phyloP scores from a whole-genome alignment of 2,113 vertebrate species.

The Gobiocypris rarus region DNA sequence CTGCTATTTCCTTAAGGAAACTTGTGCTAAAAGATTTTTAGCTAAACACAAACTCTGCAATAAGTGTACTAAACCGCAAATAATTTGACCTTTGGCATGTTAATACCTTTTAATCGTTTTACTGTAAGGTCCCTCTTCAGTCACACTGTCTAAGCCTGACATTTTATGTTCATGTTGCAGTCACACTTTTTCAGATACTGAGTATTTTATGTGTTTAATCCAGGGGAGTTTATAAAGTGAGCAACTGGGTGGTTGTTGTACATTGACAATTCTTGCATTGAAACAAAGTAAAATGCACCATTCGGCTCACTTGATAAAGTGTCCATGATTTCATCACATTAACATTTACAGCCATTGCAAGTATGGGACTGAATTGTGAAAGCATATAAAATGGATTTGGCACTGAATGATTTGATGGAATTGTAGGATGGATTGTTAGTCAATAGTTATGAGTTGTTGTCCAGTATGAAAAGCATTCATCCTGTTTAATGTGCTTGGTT shows the following conservation, averaged over 20 bases:
- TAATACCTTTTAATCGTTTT: background rate
- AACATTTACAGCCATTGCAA: background rate
- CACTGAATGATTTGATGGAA: conserved; percentile 5
- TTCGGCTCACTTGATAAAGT: background rate
- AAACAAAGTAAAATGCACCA: background rate
- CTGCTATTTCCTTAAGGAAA: conserved; percentile 6
- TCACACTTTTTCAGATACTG: background rate
- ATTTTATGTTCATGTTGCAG: background rate
- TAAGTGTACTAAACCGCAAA: background rate
- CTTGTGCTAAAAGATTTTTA: background rate
- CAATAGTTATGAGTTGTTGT: conserved; percentile 14
- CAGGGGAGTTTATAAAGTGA: background rate
- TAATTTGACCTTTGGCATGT: background rate
- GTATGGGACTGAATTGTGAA: background rate
- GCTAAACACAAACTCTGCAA: background rate
- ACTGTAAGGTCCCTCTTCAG: background rate
- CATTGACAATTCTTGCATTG: background rate
- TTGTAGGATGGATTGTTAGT: background rate
- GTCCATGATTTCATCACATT: conserved; percentile 18
- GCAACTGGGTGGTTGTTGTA: background rate
- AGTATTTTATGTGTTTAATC: background rate
- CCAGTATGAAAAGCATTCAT: conserved; percentile 3
- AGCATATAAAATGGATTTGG: conserved; percentile 4
- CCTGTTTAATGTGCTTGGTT: background rate
- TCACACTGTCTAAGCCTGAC: background rate